Evolutionary conservation across 2,888 invertebrate genomes (phyloP).

Genomic region (Drosophila setosimentum): DNA sequence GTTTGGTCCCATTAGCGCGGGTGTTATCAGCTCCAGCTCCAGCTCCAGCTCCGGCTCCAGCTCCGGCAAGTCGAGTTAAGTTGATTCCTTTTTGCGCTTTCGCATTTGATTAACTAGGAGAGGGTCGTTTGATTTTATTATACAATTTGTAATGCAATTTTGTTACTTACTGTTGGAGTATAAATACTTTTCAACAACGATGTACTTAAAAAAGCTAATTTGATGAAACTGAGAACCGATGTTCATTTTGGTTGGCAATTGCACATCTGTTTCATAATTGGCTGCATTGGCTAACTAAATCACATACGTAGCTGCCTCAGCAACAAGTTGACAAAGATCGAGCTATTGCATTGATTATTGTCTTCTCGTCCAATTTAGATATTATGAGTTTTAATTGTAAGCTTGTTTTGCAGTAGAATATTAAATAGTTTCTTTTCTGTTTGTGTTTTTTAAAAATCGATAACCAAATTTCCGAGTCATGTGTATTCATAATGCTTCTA

Average conservation of each 20-base stretch:
- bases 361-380: neutral
- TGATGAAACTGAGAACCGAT: neutral
- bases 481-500: neutral
- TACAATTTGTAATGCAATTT: neutral
- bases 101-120: slow-evolving; percentile 27
- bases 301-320: neutral
- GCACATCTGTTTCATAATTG: neutral
- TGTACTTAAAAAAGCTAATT: neutral
- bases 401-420: neutral
- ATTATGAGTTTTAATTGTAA: neutral
- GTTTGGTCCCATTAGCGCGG: slow-evolving; percentile 84
- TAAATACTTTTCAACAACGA: neutral
- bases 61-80: slow-evolving; percentile 59
- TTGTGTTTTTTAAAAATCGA: neutral
- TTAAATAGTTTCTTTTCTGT: neutral
- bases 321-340: neutral
- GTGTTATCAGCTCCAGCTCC: slow-evolving; percentile 80
- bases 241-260: neutral
- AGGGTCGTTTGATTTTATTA: neutral
- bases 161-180: neutral
- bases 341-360: neutral
- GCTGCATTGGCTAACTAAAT: neutral
- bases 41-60: slow-evolving; percentile 56
- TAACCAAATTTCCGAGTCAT: neutral
- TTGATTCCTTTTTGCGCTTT: slow-evolving; percentile 69